Base-by-base conservation (phyloP, 2,797 vertebrate genomes). In the Trematomus bernacchii region DNA sequence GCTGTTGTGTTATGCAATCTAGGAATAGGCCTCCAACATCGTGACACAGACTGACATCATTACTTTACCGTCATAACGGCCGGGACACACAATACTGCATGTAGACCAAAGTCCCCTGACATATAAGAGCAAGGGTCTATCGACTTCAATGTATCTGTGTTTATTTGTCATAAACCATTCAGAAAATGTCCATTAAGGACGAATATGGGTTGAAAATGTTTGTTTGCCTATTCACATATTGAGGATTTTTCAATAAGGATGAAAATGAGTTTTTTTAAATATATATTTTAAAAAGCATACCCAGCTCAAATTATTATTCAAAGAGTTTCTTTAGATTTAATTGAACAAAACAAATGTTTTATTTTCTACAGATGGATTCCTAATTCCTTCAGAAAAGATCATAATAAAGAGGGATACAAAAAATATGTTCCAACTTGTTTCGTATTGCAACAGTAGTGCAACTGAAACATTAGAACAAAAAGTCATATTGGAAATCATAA, bases 11-110 rank as follows among this genome's bases (percentile, higher is more conserved):
- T 67, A 18, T 5, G 6, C 47, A 74, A 72, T 10, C 33, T 33
- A 15, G 52, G 46, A 58, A 9, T 10, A 0, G 30, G 19, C 4
- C 8, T 61, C 33, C 18, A 58, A 86, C 59, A 73, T 67, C 42
- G 44, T 66, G 51, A 80, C 59, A 47, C 37, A 73, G 23, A 40
- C 10, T 61, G 21, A 82, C 54, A 57, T 73, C 47, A 79, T 54
- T 9, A 71, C 14, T 42, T 37, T 1, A n/a, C 14, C 48, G 40
- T 72, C 43, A 66, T 14, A 78, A 71, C 37, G 59, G 21, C 51
- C 67, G 21, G 2, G 30, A 53, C 62, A 53, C 23, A 33, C 30
- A 10, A 58, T 1, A 48, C 13, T 30, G 5, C 30, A 68, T 52
- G 30, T 42, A 50, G 23, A 27, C 61, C 13, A 47, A 66, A 83